Conservation (phyloP, 2,888 invertebrate species). For the Cheiracanthium punctorium region DNA sequence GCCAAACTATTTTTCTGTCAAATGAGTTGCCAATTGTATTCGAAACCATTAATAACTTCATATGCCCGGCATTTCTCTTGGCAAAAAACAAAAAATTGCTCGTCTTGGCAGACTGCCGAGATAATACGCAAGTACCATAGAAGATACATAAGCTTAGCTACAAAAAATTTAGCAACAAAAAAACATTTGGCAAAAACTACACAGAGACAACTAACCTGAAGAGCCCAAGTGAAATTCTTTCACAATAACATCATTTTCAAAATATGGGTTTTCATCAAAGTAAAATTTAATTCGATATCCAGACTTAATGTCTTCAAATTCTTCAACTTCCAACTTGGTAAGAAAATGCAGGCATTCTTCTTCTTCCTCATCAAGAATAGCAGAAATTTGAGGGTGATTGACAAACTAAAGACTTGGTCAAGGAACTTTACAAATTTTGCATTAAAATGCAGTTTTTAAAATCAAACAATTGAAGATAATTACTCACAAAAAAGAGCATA, state of each 20-base stretch:
- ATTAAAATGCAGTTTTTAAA: background rate
- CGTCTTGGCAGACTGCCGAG: no score
- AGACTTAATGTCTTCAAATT: slow-evolving; percentile 90
- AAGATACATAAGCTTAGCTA: no score
- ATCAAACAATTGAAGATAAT: background rate
- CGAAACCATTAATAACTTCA: no score
- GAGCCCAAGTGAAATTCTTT: slow-evolving; percentile 86
- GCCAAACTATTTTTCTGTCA: no score
- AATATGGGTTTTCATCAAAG: slow-evolving; percentile 88
- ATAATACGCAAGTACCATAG: no score
- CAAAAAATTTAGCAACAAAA: no score
- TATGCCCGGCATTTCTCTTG: no score
- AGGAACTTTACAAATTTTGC: background rate
- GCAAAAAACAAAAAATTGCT: no score
- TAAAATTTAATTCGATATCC: slow-evolving; percentile 86
- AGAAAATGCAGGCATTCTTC: slow-evolving; percentile 86
- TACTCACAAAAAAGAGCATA: no score
- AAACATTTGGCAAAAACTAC: slow-evolving; percentile 63
- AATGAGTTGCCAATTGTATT: no score
- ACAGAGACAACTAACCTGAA: slow-evolving; percentile 76
- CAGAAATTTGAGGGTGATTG: slow-evolving; percentile 90
- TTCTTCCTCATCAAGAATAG: slow-evolving; percentile 87
- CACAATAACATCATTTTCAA: slow-evolving; percentile 85
- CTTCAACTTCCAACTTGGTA: slow-evolving; percentile 86
- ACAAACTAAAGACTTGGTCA: slow-evolving; percentile 80